Evolutionary conservation across 2,888 invertebrate genomes (phyloP).

Genomic region (Chrysolina oricalcia): DNA sequence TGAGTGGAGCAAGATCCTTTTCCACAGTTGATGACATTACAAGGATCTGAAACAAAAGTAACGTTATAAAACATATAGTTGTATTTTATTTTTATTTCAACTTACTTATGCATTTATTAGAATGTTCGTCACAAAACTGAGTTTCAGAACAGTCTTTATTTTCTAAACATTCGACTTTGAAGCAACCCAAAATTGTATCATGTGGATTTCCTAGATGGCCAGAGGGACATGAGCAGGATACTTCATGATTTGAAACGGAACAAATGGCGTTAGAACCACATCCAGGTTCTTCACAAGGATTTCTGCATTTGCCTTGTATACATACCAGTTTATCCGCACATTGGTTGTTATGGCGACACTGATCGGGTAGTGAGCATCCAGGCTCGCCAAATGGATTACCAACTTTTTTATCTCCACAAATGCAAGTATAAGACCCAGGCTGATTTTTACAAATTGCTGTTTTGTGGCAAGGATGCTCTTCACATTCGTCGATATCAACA

Average conservation of each 20-base stretch:
- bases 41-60: slow-evolving; percentile 79
- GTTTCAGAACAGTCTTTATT: slow-evolving; percentile 84
- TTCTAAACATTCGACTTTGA: slow-evolving; percentile 89
- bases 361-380: slow-evolving; percentile 85
- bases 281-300: slow-evolving; percentile 82
- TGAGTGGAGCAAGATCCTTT: slow-evolving; percentile 85
- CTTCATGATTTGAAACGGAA: slow-evolving; percentile 80
- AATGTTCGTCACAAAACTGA: slow-evolving; percentile 83
- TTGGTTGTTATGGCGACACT: slow-evolving; percentile 83
- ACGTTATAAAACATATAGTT: slow-evolving; percentile 42
- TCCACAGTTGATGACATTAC: slow-evolving; percentile 84
- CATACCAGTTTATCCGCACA: slow-evolving; percentile 86
- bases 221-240: slow-evolving; percentile 84
- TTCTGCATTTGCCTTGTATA: slow-evolving; percentile 83
- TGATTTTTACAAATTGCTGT: slow-evolving; percentile 86
- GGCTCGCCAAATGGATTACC: slow-evolving; percentile 82
- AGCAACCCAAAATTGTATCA: slow-evolving; percentile 86
- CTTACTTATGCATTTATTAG: slow-evolving; percentile 86
- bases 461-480: slow-evolving; percentile 84
- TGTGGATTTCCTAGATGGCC: slow-evolving; percentile 89
- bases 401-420: slow-evolving; percentile 85
- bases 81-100: slow-evolving; percentile 43
- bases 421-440: slow-evolving; percentile 86
- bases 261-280: slow-evolving; percentile 89
- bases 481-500: slow-evolving; percentile 88